A percentile compares a stretch with the other conserved stretches of the same genome.
phyloP scores from a whole-genome alignment of 2,113 vertebrate genomes.

The Empidonax alnorum region DNA sequence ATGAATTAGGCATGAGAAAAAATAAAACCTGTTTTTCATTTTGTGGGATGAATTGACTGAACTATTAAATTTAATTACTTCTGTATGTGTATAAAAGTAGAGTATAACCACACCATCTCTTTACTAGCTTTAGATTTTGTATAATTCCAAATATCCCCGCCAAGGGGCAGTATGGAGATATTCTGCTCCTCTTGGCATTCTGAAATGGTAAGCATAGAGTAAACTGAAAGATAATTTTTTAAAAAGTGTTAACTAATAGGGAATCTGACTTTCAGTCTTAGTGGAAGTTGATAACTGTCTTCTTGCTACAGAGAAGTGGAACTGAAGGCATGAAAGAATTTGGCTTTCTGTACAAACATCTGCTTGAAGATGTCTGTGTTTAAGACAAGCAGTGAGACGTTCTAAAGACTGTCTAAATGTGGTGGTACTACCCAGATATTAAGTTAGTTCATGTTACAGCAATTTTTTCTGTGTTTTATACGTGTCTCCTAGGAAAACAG shows the following conservation, averaged over 20 bases:
- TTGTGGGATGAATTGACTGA: not conserved
- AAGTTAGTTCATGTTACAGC: not conserved
- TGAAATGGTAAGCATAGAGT: not conserved
- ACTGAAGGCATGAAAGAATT: not conserved
- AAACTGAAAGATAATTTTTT: not conserved
- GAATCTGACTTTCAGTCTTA: not conserved
- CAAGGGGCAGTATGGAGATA: conserved; percentile 42
- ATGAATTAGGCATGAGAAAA: not conserved
- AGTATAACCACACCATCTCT: not conserved
- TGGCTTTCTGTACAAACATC: not conserved
- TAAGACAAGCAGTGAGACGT: not conserved
- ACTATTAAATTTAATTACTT: conserved; percentile 23
- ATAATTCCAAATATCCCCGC: conserved; percentile 20
- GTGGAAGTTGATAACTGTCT: not conserved
- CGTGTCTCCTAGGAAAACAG: not conserved
- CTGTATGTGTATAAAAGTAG: not conserved
- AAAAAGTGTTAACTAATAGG: not conserved
- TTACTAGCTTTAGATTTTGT: not conserved
- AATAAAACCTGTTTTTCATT: conserved; percentile 7
- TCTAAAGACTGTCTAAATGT: not conserved
- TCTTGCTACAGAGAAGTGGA: not conserved
- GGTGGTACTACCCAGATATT: not conserved
- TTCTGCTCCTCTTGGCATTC: not conserved
- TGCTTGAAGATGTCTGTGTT: not conserved
- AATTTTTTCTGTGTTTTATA: not conserved